These are phyloP conservation scores for Lasiurus borealis DNA, from an alignment of 2,113 vertebrate species.

Conservation along the genomic window DNA sequence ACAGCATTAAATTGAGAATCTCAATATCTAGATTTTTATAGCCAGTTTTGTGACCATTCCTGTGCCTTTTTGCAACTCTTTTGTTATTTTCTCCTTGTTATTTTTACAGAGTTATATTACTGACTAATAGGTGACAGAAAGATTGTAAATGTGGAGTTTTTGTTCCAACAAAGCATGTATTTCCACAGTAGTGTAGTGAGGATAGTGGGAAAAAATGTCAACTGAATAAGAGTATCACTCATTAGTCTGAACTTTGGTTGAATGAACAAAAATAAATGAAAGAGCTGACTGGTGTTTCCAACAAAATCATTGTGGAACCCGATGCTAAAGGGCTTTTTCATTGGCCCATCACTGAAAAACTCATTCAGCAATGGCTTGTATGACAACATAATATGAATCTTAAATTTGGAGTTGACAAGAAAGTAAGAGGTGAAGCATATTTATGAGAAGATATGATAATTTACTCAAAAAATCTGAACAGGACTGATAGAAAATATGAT, in stretches of 20 bases:
- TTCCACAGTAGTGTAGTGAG: not conserved
- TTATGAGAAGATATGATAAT: not conserved
- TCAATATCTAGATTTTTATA: not conserved
- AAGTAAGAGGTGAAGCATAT: not conserved
- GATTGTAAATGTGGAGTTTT: not conserved
- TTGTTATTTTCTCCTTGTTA: not conserved
- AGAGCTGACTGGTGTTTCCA: not conserved
- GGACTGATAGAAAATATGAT: not conserved
- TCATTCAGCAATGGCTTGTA: not conserved
- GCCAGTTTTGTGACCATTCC: not conserved
- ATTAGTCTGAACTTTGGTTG: not conserved
- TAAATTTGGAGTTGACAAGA: not conserved
- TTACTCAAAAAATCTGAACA: not conserved
- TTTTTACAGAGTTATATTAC: not conserved
- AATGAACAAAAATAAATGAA: not conserved
- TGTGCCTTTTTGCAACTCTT: not conserved
- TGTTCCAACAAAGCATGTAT: not conserved
- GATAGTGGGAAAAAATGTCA: not conserved
- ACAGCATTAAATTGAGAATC: not conserved
- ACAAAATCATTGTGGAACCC: not conserved
- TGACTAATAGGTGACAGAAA: not conserved
- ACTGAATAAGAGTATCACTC: not conserved
- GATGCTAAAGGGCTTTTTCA: not conserved
- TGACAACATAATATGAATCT: not conserved
- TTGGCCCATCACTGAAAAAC: not conserved